Evolutionary conservation across 2,113 vertebrate genomes (phyloP), one percentile per base, ranked within the genome.

Genomic region (Synchiropus splendidus): DNA sequence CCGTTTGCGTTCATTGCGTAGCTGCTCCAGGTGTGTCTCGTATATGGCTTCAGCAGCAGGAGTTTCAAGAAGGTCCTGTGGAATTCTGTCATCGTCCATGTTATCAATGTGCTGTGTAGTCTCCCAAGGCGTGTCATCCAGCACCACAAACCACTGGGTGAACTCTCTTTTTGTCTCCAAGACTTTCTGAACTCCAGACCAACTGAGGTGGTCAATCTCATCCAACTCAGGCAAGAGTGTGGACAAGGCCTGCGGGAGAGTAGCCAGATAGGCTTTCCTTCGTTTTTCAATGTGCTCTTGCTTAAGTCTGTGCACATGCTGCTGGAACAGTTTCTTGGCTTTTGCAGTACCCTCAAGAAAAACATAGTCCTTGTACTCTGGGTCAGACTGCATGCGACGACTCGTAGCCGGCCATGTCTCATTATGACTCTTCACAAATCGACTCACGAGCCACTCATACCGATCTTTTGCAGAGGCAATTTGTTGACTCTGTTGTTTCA

Each of bases 401-500:
- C 77, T 85, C 12, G 83, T 86, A 39, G 42, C 51, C 0, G 44
- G 48, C 95, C 95, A 99, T 0, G 70, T 86, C 70, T 97, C 95
- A 15, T 92, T 91, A 81, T 98, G 90, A 64, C 79, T 90, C 45
- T 89, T 93, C 16, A 97, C 92, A 10, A 91, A 79, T 47, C 88
- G 86, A 61, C 80, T 78, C 10, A 95, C 89, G 36, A 97, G 79
- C 91, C 90, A 94, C 66, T 98, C 93, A 12, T 98, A 99, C 45
- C 82, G 89, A 74, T 98, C 95, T 66, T 98, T 97, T 4, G 92
- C 90, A 0, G 90, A 88, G 3, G 92, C 95, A 15, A 98, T 97
- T 73, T 95, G 93, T 56, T 98, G 92, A 58, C 93, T 98, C 62
- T 98, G 93, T 68, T 99, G 95, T 63, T 97, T 98, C 32, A 98